A percentile compares a stretch with the other conserved stretches of the same genome.
These are phyloP conservation scores for Megalurothrips usitatus DNA, from an alignment of 2,888 invertebrate genomes.

Conservation along the genomic window DNA sequence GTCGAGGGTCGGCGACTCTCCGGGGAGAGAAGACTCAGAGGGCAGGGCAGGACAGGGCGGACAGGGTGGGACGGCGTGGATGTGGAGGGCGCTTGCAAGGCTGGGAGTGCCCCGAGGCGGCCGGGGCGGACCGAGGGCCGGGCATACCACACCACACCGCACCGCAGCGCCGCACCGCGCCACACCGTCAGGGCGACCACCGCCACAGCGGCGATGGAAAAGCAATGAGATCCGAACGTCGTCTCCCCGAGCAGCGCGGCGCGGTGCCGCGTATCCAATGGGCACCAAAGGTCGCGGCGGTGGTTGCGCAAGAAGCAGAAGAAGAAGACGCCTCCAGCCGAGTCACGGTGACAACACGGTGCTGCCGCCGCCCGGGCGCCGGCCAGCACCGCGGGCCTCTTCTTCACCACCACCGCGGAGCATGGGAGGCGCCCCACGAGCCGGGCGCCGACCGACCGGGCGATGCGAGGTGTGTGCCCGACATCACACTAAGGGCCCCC, in stretches of 20 bases:
- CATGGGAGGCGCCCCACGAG: no score
- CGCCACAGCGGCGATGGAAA: neutral
- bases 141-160: neutral
- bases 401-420: no score
- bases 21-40: no score
- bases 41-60: no score
- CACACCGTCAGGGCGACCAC: neutral
- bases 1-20: no score
- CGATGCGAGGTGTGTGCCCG: no score
- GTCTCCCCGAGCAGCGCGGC: constrained; percentile 35
- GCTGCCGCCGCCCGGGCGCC: no score
- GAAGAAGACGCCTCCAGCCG: neutral
- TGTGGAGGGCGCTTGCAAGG: neutral
- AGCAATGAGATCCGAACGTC: constrained; percentile 32
- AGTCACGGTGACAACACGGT: neutral
- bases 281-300: neutral
- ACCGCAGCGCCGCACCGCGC: neutral
- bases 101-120: constrained; percentile 8
- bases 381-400: no score
- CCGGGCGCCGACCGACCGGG: no score
- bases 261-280: constrained; percentile 39
- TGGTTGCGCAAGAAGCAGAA: neutral
- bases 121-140: neutral
- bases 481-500: no score
- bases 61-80: neutral